Base-by-base conservation (phyloP, 1,140 invertebrate species). In the Drosophila sproati region DNA sequence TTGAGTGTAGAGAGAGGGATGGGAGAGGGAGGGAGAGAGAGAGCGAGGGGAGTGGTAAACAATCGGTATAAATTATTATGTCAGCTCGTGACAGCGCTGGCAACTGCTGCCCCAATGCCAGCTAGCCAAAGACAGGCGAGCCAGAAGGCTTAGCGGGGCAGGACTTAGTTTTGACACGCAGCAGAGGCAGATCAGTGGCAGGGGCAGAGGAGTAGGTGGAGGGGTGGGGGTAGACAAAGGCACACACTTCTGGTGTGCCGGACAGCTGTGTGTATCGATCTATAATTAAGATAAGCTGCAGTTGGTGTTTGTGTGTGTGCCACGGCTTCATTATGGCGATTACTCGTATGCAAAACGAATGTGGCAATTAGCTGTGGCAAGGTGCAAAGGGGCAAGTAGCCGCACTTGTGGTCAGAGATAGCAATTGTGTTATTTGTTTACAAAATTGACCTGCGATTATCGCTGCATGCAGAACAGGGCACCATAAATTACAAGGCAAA, bases 371-470 rank as follows among this genome's bases (percentile, higher is more conserved):
- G 20, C 20, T 20, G 20, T 20, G 3, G 1, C 10, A 12, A 39
- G 45, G 12, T 7, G 47, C 12, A 32, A 10, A 8, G 7, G 10
- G 31, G 34, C 28, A 43, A 43, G 12, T 20, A 39, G 54, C 62
- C 66, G 70, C 71, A 79, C 64, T 72, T 77, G 47, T 69, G 67
- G 70, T 77, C 66, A 88, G 83, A 88, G 83, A 88, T 87, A 88
- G 64, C 70, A 62, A 50, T 68, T 77, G 80, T 62, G 77, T 79
- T 87, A 87, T 87, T 87, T 87, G 83, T 83, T 87, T 88, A 87
- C 88, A 85, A 87, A 87, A 87, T 87, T 87, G 83, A 88, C 64
- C 83, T 68, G 66, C 73, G 83, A 87, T 87, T 87, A 87, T 88
- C 85, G 67, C 70, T 69, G 77, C 83, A 80, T 80, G 66, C 75